Base-by-base conservation (phyloP, 2,888 invertebrate genomes). In the Ischnura elegans region DNA sequence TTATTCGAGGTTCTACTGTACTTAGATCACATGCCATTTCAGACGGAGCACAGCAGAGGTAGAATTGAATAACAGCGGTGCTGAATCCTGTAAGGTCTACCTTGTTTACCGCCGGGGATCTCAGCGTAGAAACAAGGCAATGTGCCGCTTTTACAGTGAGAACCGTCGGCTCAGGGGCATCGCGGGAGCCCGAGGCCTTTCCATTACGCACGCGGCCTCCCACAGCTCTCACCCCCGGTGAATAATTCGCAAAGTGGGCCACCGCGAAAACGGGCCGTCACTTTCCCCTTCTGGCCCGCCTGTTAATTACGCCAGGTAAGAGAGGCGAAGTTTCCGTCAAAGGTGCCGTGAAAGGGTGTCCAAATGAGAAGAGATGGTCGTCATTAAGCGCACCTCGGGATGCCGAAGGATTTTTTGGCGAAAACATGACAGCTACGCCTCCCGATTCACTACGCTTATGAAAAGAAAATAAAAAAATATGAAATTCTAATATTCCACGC, bases 221-320 rank as follows among this genome's bases (percentile, higher is more conserved):
- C 87, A 5, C 55, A 51, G 55, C n/a, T 19, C 87, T 19, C 87
- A 51, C 25, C 42, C n/a, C 87, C 16, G 42, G 21, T 51, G 55
- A 55, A 87, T 87, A 51, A 51, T 61, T 47, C 47, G 6, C 87
- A 6, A n/a, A 87, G n/a, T n/a, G 47, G 87, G n/a, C 61, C 61
- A 61, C 61, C 61, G 10, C 61, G 61, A 61, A 61, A 19, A 61
- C 61, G 61, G n/a, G n/a, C 51, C 61, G 61, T 61, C 61, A 61
- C 61, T 61, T 61, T 61, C 61, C n/a, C 61, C 51, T 19, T 51
- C n/a, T n/a, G 61, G 61, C 61, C n/a, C n/a, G n/a, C n/a, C n/a
- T n/a, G n/a, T 61, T 61, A 61, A 61, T 61, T 61, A 61, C 61
- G 3, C n/a, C 61, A 61, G 61, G 61, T 61, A 61, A 5, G 61